Evolutionary conservation across 2,113 vertebrate genomes (phyloP).

Genomic region (Neopipo cinnamomea): DNA sequence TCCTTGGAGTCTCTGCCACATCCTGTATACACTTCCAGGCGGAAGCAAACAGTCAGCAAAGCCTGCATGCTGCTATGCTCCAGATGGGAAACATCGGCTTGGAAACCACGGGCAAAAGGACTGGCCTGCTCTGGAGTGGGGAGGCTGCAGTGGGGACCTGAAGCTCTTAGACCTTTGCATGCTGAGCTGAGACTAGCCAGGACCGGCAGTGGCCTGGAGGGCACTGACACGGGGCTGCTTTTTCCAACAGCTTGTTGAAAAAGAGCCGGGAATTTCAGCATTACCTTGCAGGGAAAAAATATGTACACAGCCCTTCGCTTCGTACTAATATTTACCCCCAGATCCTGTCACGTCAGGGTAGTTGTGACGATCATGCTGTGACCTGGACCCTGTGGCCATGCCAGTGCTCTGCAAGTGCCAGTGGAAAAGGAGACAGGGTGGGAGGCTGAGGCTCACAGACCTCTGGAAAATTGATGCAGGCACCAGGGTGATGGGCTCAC

Average conservation of each 20-base stretch:
- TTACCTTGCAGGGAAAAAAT: constrained; percentile 22
- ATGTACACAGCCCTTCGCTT: constrained; percentile 1
- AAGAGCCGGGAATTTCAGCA: background rate
- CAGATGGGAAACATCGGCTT: background rate
- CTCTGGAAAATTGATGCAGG: background rate
- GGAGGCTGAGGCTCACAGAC: background rate
- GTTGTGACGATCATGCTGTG: fast-evolving
- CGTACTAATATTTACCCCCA: background rate
- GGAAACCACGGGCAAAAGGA: background rate
- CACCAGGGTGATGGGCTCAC: background rate
- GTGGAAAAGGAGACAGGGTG: background rate
- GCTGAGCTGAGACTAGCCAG: background rate
- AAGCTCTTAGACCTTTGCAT: background rate
- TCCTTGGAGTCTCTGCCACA: background rate
- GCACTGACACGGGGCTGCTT: background rate
- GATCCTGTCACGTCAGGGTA: background rate
- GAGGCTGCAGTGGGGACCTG: background rate
- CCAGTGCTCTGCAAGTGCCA: background rate
- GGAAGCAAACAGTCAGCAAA: constrained; percentile 5
- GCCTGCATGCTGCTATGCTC: background rate
- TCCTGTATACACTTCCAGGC: background rate
- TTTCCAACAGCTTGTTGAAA: background rate
- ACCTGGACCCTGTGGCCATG: fast-evolving
- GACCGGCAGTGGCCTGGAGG: background rate
- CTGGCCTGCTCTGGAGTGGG: background rate